A percentile compares a stretch with the other conserved stretches of the same genome.
Conservation (phyloP, 2,797 vertebrate genomes). For the Bucorvus abyssinicus region DNA sequence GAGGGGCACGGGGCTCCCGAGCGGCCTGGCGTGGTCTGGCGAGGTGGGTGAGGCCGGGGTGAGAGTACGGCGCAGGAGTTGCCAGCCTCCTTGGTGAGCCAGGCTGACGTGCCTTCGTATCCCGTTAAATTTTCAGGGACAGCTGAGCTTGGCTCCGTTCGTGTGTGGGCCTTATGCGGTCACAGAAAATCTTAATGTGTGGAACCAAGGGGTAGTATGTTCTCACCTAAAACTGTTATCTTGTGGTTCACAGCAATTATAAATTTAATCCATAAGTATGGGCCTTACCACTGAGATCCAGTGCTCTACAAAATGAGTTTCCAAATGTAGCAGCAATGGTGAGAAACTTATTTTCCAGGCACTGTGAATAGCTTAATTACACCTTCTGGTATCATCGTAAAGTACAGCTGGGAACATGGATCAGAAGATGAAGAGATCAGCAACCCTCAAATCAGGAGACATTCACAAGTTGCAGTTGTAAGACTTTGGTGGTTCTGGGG, state of each 20-base stretch:
- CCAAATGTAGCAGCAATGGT: neutral
- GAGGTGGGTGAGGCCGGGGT: neutral
- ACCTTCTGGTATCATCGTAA: neutral
- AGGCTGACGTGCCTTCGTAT: fast-evolving
- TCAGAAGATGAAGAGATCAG: neutral
- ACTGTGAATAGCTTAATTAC: too few species aligned
- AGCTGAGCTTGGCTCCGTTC: fast-evolving
- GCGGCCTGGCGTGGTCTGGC: neutral
- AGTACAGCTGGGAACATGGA: neutral
- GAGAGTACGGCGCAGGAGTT: neutral
- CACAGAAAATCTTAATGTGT: fast-evolving
- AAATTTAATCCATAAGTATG: neutral
- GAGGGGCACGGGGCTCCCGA: too few species aligned
- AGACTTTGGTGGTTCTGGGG: neutral
- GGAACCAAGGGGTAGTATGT: fast-evolving
- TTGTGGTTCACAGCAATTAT: fast-evolving
- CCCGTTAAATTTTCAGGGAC: fast-evolving
- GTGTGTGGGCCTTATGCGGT: fast-evolving
- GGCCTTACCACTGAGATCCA: neutral
- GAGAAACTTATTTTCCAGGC: neutral
- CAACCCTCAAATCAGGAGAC: neutral
- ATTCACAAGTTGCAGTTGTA: neutral
- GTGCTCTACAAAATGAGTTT: neutral
- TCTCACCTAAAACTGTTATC: neutral
- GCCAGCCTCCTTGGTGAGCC: neutral